These are phyloP conservation scores for Dermatemys mawii DNA, from an alignment of 2,113 vertebrate species.

Conservation along the genomic window DNA sequence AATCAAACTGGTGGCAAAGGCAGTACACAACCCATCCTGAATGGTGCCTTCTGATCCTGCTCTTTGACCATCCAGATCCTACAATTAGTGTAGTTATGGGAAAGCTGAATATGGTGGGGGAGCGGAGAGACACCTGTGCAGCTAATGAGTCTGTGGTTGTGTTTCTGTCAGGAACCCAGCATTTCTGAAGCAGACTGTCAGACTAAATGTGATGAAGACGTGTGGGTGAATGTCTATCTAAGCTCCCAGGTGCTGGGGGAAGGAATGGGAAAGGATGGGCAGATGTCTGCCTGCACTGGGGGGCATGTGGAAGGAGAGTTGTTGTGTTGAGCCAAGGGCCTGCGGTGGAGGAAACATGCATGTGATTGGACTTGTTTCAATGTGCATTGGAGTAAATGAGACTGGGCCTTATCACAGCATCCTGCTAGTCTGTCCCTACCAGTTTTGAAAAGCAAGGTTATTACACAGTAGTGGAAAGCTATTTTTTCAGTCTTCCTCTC, in stretches of 20 bases:
- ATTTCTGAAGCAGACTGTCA: background rate
- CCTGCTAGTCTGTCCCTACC: background rate
- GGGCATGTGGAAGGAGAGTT: background rate
- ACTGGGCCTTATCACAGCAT: background rate
- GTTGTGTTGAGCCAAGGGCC: background rate
- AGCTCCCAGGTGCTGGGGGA: background rate
- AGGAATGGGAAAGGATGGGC: background rate
- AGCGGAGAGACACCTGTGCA: background rate
- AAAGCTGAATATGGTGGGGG: background rate
- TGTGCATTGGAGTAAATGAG: background rate
- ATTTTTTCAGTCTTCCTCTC: background rate
- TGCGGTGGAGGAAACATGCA: background rate
- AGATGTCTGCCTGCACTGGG: background rate
- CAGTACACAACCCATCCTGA: background rate
- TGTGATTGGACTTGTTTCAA: background rate
- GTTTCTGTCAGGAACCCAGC: background rate
- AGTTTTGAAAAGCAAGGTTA: background rate
- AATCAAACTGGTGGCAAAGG: background rate
- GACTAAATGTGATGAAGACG: background rate
- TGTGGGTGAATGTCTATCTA: background rate
- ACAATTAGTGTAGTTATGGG: background rate
- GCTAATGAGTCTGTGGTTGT: background rate
- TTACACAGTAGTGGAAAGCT: background rate
- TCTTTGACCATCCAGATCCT: background rate
- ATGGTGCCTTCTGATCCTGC: background rate